Evolutionary conservation across 1,140 invertebrate genomes (phyloP).

Genomic region (Dysdera silvatica): DNA sequence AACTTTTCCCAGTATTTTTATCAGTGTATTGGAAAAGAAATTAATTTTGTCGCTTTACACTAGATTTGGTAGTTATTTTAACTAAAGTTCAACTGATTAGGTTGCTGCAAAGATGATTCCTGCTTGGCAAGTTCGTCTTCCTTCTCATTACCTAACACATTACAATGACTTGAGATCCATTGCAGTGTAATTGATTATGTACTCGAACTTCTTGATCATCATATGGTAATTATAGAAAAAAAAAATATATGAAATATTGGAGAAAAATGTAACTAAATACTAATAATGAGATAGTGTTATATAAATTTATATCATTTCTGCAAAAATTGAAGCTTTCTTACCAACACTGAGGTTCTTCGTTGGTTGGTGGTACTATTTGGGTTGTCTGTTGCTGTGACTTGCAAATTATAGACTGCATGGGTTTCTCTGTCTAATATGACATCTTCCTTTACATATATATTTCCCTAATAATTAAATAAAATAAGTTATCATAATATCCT

Average conservation of each 20-base stretch:
- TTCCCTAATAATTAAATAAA: conserved; percentile 13
- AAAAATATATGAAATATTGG: neutral
- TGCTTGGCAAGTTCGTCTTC: no score
- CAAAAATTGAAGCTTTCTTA: conserved; percentile 30
- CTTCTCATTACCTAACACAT: no score
- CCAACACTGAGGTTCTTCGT: conserved; percentile 49
- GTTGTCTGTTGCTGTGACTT: conserved; percentile 62
- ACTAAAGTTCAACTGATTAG: no score
- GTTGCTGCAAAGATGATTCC: no score
- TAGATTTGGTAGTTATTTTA: no score
- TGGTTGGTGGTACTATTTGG: conserved; percentile 47
- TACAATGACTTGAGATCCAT: no score
- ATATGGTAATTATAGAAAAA: neutral
- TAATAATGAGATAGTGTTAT: neutral
- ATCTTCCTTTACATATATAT: conserved; percentile 41
- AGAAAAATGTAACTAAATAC: neutral
- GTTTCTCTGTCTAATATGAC: conserved; percentile 65
- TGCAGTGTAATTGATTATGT: no score
- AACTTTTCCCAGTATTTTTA: no score
- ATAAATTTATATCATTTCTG: neutral
- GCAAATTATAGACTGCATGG: conserved; percentile 57
- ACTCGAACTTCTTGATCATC: no score
- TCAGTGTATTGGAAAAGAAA: no score
- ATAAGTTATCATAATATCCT: neutral
- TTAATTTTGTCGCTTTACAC: no score